Evolutionary conservation across 2,797 vertebrate species (phyloP).

Genomic region (Coendou prehensilis): DNA sequence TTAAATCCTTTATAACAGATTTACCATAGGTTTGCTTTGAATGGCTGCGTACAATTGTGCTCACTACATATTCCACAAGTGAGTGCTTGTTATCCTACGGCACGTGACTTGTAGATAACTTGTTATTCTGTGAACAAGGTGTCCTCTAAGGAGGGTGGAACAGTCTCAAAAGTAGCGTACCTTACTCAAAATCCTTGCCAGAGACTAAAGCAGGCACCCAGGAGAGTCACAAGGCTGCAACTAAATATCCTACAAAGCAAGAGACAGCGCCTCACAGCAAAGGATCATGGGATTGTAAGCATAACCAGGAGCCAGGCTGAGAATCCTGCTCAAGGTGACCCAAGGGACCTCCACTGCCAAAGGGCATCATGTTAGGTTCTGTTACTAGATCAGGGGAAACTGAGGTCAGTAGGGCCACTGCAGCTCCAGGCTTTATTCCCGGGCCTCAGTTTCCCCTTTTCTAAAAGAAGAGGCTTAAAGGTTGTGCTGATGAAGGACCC

Average conservation of each 20-base stretch:
- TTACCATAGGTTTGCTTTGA: not conserved
- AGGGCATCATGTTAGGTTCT: fast-evolving
- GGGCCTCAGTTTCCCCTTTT: not conserved
- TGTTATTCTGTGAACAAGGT: not conserved
- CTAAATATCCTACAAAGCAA: not conserved
- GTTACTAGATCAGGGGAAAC: fast-evolving
- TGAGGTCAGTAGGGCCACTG: fast-evolving
- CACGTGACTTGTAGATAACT: not conserved
- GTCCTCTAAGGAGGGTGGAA: not conserved
- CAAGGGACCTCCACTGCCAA: not conserved
- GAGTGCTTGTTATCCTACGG: not conserved
- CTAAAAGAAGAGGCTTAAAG: not conserved
- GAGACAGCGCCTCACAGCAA: fast-evolving
- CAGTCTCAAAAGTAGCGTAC: fast-evolving
- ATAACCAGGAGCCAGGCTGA: not conserved
- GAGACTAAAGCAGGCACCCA: not conserved
- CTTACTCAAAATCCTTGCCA: not conserved
- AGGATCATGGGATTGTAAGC: fast-evolving
- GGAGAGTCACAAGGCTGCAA: not conserved
- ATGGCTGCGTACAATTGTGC: not conserved
- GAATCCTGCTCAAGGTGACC: not conserved
- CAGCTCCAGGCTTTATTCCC: not conserved
- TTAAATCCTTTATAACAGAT: not conserved
- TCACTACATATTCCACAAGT: not conserved
- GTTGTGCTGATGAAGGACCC: fast-evolving